Evolutionary conservation across 2,797 vertebrate genomes (phyloP), one percentile per base, ranked within the genome.

Genomic region (Lepidocolaptes lacrymiger): DNA sequence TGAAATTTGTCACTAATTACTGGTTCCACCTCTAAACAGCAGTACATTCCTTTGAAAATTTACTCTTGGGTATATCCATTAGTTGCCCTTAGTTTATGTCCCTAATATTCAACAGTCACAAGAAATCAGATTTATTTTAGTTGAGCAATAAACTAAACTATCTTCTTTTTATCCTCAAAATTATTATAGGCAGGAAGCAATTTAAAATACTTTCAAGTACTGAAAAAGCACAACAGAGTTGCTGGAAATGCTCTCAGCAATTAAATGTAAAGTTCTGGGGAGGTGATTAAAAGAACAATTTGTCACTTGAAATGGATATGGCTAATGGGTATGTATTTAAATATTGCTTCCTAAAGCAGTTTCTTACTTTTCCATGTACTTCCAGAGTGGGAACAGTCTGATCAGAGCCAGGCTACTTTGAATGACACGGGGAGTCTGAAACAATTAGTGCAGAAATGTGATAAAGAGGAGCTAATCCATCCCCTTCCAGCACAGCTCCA

Each of bases 281-380:
- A 94, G 86, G 77, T 93, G 96, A 97, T 97, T 96, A 97, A 93
- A 94, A 96, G 81, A 95, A 85, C 84, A 79, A 72, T 96, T 97
- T 95, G 92, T 96, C 95, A 96, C 91, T 96, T 95, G 95, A 87
- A 95, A 94, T 95, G 73, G 86, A 88, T 97, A 73, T 90, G 55
- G 88, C 90, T 97, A 88, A 95, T 96, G 96, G 82, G 51, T 78
- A 75, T 78, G 48, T 89, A 92, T 94, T 97, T 97, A 92, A 90
- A 96, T 95, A 91, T 26, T 91, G 79, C 96, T 93, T 97, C 88
- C 76, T 62, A 81, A 44, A 88, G 92, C 67, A 90, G 66, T 97
- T 96, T 94, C 75, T 89, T 49, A n/a, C 61, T 96, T 64, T 24
- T 44, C 54, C 88, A 21, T 46, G 22, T 71, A 46, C 44, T 93